Percentiles rank a stretch among this genome's conserved stretches.
Conservation (phyloP, 2,888 invertebrate species). For the Saturnia japonica region DNA sequence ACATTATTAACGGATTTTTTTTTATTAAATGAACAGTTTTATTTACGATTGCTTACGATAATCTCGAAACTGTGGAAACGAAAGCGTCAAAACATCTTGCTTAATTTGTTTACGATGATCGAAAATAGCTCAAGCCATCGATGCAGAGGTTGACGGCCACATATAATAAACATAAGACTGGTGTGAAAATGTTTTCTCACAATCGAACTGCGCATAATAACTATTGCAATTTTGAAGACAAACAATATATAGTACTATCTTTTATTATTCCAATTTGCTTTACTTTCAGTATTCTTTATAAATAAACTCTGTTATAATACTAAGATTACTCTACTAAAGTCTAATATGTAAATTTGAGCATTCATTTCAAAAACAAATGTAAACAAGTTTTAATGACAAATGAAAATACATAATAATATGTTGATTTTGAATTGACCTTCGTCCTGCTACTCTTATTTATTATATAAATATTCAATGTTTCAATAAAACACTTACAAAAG, state of each 20-base stretch:
- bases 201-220: not conserved
- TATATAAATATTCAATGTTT: not conserved
- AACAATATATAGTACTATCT: not conserved
- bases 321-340: not conserved
- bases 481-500: slow-evolving; percentile 79
- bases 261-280: no score
- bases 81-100: not conserved
- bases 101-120: not conserved
- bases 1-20: not conserved
- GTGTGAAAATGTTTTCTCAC: not conserved
- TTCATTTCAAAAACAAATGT: not conserved
- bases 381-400: not conserved
- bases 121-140: not conserved
- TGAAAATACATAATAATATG: not conserved
- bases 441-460: not conserved
- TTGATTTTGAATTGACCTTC: slow-evolving; percentile 7
- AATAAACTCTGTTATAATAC: no score
- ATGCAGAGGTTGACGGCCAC: not conserved
- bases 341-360: not conserved
- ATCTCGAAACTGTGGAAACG: no score
- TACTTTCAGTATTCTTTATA: no score
- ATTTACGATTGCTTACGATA: not conserved
- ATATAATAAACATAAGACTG: not conserved
- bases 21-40: no score
- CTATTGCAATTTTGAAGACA: not conserved